Conservation (phyloP, 2,888 invertebrate genomes). For the Phyto melanocephala region DNA sequence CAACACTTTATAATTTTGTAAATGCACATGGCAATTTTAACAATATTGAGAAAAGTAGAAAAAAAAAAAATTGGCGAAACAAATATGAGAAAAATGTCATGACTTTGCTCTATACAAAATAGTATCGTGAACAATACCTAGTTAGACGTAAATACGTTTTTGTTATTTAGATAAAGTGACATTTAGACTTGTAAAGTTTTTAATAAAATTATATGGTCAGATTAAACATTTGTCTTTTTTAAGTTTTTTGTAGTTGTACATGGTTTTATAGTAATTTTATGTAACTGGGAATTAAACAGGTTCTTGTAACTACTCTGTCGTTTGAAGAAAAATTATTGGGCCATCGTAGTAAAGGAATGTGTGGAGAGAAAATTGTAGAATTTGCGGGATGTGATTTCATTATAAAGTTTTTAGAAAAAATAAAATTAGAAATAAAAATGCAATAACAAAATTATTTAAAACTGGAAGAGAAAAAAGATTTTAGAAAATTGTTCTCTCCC, state of each 20-base stretch:
- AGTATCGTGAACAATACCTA: background rate
- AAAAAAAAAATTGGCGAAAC: background rate
- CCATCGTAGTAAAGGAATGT: no score
- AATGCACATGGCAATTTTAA: constrained; percentile 63
- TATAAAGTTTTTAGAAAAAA: no score
- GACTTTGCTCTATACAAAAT: constrained; percentile 54
- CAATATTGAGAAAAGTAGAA: constrained; percentile 18
- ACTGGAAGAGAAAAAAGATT: no score
- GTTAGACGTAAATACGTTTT: constrained; percentile 45
- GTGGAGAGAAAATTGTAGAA: no score
- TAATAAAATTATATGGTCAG: constrained; percentile 50
- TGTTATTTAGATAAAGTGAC: constrained; percentile 57
- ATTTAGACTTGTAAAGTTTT: constrained; percentile 40
- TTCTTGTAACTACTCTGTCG: background rate
- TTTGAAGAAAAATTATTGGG: background rate
- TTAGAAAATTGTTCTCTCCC: no score
- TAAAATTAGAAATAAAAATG: no score
- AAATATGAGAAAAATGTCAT: constrained; percentile 60
- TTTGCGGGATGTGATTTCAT: no score
- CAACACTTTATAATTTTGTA: constrained; percentile 43
- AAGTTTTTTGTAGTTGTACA: background rate
- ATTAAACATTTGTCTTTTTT: constrained; percentile 3
- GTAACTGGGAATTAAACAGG: background rate
- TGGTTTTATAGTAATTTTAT: background rate
- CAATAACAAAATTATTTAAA: no score